phyloP scores from a whole-genome alignment of 2,113 vertebrate species.

The Anser brachyrhynchus region DNA sequence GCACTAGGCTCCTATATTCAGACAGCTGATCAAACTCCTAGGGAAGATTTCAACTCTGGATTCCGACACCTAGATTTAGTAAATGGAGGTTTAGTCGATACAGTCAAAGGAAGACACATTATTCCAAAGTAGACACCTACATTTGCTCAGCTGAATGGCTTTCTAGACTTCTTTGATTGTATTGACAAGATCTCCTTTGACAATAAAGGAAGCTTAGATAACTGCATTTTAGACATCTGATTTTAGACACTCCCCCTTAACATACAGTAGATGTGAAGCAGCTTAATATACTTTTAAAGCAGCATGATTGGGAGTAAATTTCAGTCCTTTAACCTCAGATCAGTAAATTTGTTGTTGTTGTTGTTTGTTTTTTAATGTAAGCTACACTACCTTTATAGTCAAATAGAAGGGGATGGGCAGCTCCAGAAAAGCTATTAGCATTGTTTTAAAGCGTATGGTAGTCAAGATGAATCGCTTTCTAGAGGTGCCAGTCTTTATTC shows the following conservation, averaged over 20 bases:
- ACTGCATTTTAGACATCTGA: not conserved
- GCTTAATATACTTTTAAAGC: conserved; percentile 10
- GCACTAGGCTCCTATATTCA: not conserved
- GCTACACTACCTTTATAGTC: not conserved
- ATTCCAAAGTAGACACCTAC: conserved; percentile 32
- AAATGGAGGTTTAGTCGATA: not conserved
- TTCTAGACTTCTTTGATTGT: conserved; percentile 6
- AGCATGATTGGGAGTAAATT: not conserved
- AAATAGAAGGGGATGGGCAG: not conserved
- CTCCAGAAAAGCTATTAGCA: not conserved
- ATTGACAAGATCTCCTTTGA: not conserved
- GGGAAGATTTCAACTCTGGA: not conserved
- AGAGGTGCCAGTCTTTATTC: not conserved
- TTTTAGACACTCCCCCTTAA: conserved; percentile 26
- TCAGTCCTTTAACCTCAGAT: not conserved
- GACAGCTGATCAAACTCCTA: not conserved
- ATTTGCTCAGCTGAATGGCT: conserved; percentile 7
- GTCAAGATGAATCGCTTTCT: not conserved
- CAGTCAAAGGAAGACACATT: not conserved
- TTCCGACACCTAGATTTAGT: conserved; percentile 1
- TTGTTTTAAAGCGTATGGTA: not conserved
- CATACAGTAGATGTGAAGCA: not conserved
- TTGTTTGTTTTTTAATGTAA: not conserved
- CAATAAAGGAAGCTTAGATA: conserved; percentile 15
- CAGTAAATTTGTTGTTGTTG: not conserved